These are phyloP conservation scores for Drosophila novamexicana DNA, from an alignment of 1,140 invertebrate genomes.

Conservation along the genomic window DNA sequence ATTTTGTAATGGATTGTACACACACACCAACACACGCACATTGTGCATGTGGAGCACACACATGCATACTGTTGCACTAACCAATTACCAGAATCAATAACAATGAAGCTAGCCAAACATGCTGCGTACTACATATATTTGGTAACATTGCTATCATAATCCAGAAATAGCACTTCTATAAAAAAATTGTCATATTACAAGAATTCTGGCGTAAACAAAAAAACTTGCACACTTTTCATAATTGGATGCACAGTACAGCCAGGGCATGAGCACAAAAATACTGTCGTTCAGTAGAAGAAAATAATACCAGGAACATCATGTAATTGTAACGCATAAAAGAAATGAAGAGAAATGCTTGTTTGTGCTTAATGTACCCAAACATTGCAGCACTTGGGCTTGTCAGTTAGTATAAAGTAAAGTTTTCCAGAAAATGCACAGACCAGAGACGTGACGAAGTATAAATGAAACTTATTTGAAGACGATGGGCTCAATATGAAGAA, in stretches of 20 bases:
- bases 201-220: constrained; percentile 3
- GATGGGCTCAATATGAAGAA: background rate
- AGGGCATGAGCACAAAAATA: constrained; percentile 10
- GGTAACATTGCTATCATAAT: constrained; percentile 35
- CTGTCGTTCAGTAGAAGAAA: background rate
- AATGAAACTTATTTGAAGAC: background rate
- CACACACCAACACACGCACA: background rate
- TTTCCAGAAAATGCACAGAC: constrained; percentile 55
- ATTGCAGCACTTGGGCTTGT: constrained; percentile 49
- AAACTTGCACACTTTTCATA: constrained; percentile 52
- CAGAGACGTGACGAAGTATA: constrained; percentile 16
- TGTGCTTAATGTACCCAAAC: constrained; percentile 61
- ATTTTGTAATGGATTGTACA: constrained; percentile 30
- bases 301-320: constrained; percentile 8
- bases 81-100: constrained; percentile 37
- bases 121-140: constrained; percentile 33
- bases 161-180: constrained; percentile 23
- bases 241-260: constrained; percentile 43
- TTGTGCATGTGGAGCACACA: background rate
- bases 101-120: constrained; percentile 17
- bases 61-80: background rate
- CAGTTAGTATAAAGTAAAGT: constrained; percentile 37
- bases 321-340: constrained; percentile 31
- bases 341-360: constrained; percentile 70
- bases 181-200: constrained; percentile 6